Evolutionary conservation across 2,888 invertebrate genomes (phyloP), one percentile per base, ranked within the genome.

Genomic region (Tachina grossa): DNA sequence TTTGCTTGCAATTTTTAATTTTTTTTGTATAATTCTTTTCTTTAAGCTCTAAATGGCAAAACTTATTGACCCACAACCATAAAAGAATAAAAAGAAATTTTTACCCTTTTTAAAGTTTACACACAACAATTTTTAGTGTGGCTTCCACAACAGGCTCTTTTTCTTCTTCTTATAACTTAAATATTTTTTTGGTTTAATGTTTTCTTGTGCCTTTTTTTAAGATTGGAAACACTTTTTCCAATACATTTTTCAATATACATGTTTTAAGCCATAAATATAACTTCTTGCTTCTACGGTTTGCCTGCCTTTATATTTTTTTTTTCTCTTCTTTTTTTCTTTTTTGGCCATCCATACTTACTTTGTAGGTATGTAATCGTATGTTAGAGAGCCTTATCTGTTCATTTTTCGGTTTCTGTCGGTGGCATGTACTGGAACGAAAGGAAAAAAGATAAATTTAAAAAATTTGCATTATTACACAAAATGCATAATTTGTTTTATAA

Each of bases 401-500:
- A 14, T 10, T 51, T 43, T 43, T 63, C 55, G 61, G 55, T 55
- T 61, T 41, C 63, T 65, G 79, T 53, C 41, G 39, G 71, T 47
- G 75, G 61, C 69, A 45, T 61, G 75, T 39, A 63, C 31, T 59
- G 51, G 14, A 51, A 78, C 22, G 31, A 45, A 53, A 31, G 31
- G 31, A 31, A 53, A 61, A 16, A 43, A 74, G 47, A 61, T 53
- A 77, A 71, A 57, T 76, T 74, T 74, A 8, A 80, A n/a, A 78
- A 85, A 85, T 82, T 85, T 85, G 85, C 85, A 85, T 82, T 85
- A 85, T 82, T 85, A 82, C 65, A 82, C 85, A 82, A 85, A 85
- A 79, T 85, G 83, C 83, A 83, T 85, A 85, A 85, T 85, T 85
- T 85, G 85, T 85, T 83, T 83, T 85, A 76, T 85, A 85, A 85